These are phyloP conservation scores for Alviniconcha marisindica DNA, from an alignment of 1,140 invertebrate species.

Conservation along the genomic window DNA sequence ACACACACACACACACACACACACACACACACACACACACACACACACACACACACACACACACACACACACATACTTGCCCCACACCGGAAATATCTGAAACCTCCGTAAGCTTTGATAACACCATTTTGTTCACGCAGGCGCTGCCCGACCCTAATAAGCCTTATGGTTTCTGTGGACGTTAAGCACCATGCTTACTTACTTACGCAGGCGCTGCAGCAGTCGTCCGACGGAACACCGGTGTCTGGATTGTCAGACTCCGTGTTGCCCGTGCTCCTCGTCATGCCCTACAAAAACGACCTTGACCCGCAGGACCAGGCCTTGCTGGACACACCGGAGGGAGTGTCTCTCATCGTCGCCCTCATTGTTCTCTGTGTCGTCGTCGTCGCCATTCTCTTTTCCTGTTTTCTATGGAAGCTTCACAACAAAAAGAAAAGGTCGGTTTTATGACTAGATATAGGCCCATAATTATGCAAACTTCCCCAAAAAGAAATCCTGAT, in stretches of 20 bases:
- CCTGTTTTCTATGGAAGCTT: conserved; percentile 10
- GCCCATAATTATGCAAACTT: too few species aligned
- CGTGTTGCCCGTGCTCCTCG: not conserved
- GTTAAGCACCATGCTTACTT: not conserved
- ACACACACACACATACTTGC: not conserved
- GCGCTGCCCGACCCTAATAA: too few species aligned
- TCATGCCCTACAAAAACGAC: conserved; percentile 20
- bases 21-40: not conserved
- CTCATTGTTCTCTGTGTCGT: not conserved
- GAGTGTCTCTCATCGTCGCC: not conserved
- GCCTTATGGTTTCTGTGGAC: too few species aligned
- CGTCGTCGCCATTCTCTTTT: not conserved
- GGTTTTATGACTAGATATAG: too few species aligned
- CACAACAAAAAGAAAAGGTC: not conserved
- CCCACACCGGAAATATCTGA: too few species aligned
- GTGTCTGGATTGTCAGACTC: not conserved
- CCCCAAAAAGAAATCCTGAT: too few species aligned
- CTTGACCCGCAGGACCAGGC: not conserved
- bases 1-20: not conserved
- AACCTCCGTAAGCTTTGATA: not conserved
- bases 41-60: not conserved
- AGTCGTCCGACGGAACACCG: conserved; percentile 13
- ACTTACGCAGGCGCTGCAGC: conserved; percentile 28
- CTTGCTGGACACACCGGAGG: not conserved
- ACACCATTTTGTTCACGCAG: too few species aligned